phyloP scores from a whole-genome alignment of 2,797 vertebrate genomes.

The Geranospiza caerulescens region DNA sequence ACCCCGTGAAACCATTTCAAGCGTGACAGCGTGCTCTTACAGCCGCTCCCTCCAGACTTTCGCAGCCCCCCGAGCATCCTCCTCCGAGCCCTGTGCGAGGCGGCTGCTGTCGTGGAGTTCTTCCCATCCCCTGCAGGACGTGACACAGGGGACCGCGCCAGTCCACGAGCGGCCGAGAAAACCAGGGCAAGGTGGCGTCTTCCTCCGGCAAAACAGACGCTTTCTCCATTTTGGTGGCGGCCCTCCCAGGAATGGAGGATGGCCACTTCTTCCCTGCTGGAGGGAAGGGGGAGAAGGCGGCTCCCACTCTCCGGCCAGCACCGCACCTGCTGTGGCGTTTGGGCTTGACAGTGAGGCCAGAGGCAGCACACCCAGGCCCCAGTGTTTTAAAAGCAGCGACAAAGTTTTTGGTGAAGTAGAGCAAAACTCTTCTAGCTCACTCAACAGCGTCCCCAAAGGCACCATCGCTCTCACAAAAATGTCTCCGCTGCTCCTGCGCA shows the following conservation, averaged over 20 bases:
- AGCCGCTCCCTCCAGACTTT: not conserved
- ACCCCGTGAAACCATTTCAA: not conserved
- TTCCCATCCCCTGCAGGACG: accelerated
- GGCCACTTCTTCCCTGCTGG: accelerated
- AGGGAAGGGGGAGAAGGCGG: not conserved
- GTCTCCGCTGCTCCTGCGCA: accelerated
- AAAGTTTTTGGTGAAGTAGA: not conserved
- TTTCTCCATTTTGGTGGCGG: not conserved
- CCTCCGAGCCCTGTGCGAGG: accelerated
- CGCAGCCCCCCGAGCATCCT: accelerated
- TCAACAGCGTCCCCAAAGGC: accelerated
- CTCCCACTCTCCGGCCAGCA: accelerated
- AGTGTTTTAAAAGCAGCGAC: not conserved
- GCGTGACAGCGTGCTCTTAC: accelerated
- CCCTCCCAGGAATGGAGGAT: not conserved
- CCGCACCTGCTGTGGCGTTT: not conserved
- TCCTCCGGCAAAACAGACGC: not conserved
- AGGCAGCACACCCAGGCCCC: not conserved
- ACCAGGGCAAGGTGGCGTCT: not conserved
- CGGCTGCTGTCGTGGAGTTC: accelerated
- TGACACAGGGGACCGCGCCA: accelerated
- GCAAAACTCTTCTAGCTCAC: not conserved
- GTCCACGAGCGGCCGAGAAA: accelerated
- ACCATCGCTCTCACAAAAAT: not conserved
- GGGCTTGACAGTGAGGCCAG: accelerated